A percentile compares a stretch with the other conserved stretches of the same genome.
Conservation (phyloP, 2,113 vertebrate species). For the Coregonus clupeaformis region DNA sequence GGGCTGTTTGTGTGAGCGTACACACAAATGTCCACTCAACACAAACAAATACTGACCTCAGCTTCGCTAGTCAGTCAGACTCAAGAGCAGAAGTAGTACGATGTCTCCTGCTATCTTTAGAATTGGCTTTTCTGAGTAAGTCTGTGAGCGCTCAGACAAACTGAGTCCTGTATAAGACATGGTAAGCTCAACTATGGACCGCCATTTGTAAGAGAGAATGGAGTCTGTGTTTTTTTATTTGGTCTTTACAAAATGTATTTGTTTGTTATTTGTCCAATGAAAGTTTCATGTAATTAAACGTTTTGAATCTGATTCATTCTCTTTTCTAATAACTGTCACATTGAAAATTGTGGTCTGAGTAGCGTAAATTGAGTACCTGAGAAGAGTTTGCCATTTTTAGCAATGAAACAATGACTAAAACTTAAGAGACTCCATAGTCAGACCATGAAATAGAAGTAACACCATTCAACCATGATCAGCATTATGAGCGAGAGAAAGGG, state of each 20-base stretch:
- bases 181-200: constrained; percentile 5
- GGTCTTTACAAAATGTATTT: background rate
- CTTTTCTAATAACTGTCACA: constrained; percentile 51
- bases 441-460: constrained; percentile 57
- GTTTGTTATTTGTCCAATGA: constrained; percentile 44
- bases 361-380: no score
- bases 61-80: constrained; percentile 12
- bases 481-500: constrained; percentile 53
- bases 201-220: constrained; percentile 25
- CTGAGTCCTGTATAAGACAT: no score
- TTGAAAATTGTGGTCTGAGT: no score
- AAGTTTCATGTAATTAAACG: constrained; percentile 32
- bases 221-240: constrained; percentile 2
- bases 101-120: constrained; percentile 13
- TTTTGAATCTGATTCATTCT: constrained; percentile 28
- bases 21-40: no score
- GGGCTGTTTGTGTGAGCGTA: no score
- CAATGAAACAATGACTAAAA: background rate
- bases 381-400: no score
- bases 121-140: constrained; percentile 8
- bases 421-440: background rate
- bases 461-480: constrained; percentile 28
- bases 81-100: constrained; percentile 11
- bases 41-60: constrained; percentile 17
- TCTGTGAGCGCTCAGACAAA: background rate